These are phyloP conservation scores for Ernsta delagoae DNA, from an alignment of 2,888 invertebrate species.

Conservation along the genomic window DNA sequence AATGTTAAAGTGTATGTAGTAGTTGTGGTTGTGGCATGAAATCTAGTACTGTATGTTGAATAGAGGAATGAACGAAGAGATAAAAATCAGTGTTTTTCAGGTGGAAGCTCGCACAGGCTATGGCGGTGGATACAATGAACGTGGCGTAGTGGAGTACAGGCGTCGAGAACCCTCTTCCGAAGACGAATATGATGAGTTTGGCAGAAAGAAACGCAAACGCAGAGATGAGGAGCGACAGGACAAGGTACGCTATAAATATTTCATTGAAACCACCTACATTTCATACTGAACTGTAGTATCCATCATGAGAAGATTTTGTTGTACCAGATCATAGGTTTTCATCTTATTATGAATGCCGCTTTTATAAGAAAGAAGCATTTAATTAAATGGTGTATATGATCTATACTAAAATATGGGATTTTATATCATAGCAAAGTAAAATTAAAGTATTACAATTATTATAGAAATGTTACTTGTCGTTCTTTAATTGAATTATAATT, in stretches of 20 bases:
- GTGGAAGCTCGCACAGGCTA: slow-evolving; percentile 91
- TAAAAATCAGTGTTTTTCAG: slow-evolving; percentile 53
- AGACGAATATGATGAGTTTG: slow-evolving; percentile 98
- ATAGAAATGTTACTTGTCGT: no score
- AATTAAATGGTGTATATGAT: no score
- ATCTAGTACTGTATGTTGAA: no score
- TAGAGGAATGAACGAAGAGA: neutral
- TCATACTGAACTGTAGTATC: neutral
- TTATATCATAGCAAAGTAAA: no score
- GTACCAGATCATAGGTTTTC: no score
- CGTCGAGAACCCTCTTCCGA: slow-evolving; percentile 94
- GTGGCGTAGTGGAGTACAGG: slow-evolving; percentile 98
- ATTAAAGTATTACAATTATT: no score
- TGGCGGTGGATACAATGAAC: slow-evolving; percentile 97
- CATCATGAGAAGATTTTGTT: neutral
- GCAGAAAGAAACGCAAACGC: slow-evolving; percentile 86
- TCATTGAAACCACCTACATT: neutral
- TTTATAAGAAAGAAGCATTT: no score
- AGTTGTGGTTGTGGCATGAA: no score
- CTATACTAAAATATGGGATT: no score
- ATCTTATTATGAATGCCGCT: no score
- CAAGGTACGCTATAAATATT: slow-evolving; percentile 50
- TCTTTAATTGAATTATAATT: no score
- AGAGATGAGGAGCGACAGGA: slow-evolving; percentile 49
- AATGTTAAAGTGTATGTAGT: no score